A percentile compares a stretch with the other conserved stretches of the same genome.
Conservation (phyloP, 2,797 vertebrate species). For the Rhodeus uyekii region DNA sequence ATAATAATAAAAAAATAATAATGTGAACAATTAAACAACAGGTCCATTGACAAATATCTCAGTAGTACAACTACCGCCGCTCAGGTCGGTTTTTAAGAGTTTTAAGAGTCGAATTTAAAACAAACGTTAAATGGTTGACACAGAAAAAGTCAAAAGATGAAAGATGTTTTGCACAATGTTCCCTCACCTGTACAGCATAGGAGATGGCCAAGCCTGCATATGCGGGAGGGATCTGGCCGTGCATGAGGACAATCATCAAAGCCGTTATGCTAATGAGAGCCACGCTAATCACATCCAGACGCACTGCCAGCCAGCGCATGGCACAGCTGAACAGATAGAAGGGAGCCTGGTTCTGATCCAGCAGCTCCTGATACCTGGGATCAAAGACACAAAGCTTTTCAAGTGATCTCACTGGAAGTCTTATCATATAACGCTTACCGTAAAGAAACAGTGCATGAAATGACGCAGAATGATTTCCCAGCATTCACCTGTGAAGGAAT, state of each 20-base stretch:
- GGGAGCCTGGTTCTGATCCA: slow-evolving; percentile 89
- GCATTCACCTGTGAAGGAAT: slow-evolving; percentile 82
- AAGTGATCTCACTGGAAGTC: not conserved
- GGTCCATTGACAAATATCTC: no score
- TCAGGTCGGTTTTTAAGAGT: not conserved
- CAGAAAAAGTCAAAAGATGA: not conserved
- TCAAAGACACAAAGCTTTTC: slow-evolving; percentile 21
- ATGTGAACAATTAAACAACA: no score
- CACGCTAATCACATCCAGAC: slow-evolving; percentile 89
- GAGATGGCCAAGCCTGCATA: slow-evolving; percentile 91
- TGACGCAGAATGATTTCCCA: not conserved
- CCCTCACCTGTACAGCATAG: slow-evolving; percentile 86
- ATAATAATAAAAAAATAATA: no score
- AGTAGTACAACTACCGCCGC: no score
- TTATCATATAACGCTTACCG: not conserved
- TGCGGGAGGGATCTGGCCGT: slow-evolving; percentile 85
- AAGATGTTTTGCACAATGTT: not conserved
- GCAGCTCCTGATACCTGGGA: slow-evolving; percentile 85
- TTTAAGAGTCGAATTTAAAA: not conserved
- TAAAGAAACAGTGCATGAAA: not conserved
- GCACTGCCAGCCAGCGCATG: slow-evolving; percentile 90
- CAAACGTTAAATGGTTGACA: not conserved
- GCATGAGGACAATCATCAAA: slow-evolving; percentile 91
- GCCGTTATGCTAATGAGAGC: slow-evolving; percentile 87
- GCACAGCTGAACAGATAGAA: slow-evolving; percentile 91